Conservation (phyloP, 1,140 invertebrate species). For the Holcopasites calliopsidis region DNA sequence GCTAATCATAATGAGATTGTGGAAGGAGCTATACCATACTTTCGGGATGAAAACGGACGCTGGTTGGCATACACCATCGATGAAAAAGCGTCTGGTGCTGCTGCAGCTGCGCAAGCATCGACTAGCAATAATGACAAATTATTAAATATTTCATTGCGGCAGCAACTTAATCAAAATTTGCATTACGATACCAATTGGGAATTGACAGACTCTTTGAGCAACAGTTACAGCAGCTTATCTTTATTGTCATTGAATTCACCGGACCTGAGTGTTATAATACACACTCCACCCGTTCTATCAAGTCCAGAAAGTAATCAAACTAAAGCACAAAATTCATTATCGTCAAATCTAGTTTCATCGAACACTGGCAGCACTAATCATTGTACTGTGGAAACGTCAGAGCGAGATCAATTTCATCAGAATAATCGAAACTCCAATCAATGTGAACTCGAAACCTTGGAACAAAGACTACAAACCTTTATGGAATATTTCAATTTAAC, state of each 20-base stretch:
- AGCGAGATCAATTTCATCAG: constrained; percentile 58
- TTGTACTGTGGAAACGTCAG: constrained; percentile 49
- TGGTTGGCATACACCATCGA: constrained; percentile 93
- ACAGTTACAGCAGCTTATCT: constrained; percentile 81
- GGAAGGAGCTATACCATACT: constrained; percentile 93
- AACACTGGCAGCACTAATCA: constrained; percentile 61
- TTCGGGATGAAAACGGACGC: constrained; percentile 85
- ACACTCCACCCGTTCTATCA: constrained; percentile 79
- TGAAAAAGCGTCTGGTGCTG: constrained; percentile 84
- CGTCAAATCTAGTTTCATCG: constrained; percentile 61
- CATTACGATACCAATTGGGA: constrained; percentile 73
- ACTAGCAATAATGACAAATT: constrained; percentile 73
- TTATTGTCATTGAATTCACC: constrained; percentile 82
- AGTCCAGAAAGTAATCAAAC: constrained; percentile 71
- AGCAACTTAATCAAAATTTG: constrained; percentile 68
- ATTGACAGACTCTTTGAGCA: constrained; percentile 77
- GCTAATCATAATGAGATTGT: constrained; percentile 92
- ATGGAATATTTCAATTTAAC: constrained; percentile 66
- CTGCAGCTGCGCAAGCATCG: constrained; percentile 76
- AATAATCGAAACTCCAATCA: constrained; percentile 55
- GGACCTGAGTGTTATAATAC: constrained; percentile 82
- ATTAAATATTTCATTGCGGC: constrained; percentile 75
- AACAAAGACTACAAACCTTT: constrained; percentile 67
- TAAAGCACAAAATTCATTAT: constrained; percentile 69
- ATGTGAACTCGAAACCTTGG: constrained; percentile 50